Base-by-base conservation (phyloP, 2,888 invertebrate species). In the Torymus tubicola region DNA sequence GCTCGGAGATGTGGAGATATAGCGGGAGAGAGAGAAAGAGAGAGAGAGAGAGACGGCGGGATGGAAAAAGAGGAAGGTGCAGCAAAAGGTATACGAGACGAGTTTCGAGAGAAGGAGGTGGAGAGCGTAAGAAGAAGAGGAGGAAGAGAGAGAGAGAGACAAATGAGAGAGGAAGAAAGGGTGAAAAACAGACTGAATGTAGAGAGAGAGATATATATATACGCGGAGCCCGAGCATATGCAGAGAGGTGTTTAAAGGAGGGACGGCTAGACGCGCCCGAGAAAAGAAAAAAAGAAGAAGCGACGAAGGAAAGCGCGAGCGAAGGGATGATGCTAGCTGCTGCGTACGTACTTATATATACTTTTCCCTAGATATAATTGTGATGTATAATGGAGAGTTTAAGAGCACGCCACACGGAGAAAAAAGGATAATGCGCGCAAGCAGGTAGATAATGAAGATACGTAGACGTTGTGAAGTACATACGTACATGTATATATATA, bases 231-330 rank as follows among this genome's bases (percentile, higher is more conserved):
- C 21, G 57, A 18, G 10, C 24, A 11, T 13, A 16, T 57, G 53
- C 53, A 65, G 67, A 64, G 64, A 71, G 78, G 78, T 72, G 78
- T 67, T 72, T 72, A 72, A 78, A 78, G 65, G 60, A 65, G 58
- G 31, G 72, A 31, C 31, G 31, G 67, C 70, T 65, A 60, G 72
- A 16, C 16, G 21, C 31, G 24, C 52, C 0, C 24, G 50, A 60
- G 31, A 2, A 31, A 31, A 31, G 8, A 52, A 14, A 42, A 18
- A 8, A 50, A 24, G 16, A 24, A 16, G 8, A 16, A 31, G 72
- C n/a, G 24, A 21, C 31, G 57, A 65, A 64, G 57, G 50, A 5
- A 65, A 0, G 55, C 16, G 61, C 18, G 24, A 8, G 16, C 60
- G 18, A 60, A 58, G 8, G 13, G 18, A 18, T 8, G 60, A 63